Evolutionary conservation across 2,888 invertebrate species (phyloP).

Genomic region (Vannuccia rotundouncinata): DNA sequence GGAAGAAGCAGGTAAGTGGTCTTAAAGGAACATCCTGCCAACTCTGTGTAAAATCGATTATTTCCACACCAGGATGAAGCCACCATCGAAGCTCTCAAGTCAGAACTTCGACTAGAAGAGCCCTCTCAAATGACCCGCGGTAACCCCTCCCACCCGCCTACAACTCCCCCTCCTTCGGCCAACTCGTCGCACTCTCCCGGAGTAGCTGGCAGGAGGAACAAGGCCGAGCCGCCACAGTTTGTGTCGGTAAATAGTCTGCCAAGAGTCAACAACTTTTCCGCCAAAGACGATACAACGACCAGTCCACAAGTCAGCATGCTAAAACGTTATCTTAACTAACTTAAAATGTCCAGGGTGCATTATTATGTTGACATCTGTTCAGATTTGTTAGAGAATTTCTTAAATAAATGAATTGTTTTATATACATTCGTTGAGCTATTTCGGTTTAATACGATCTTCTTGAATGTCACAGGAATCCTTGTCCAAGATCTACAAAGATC

Average conservation of each 20-base stretch:
- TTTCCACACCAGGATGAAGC: slow-evolving; percentile 9
- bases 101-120: not conserved
- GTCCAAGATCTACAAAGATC: not conserved
- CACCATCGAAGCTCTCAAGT: slow-evolving; percentile 33
- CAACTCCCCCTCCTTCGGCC: not conserved
- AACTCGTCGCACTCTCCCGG: not conserved
- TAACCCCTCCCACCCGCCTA: not conserved
- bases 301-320: slow-evolving; percentile 28
- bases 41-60: too few relatives aligned
- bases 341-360: not conserved
- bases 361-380: not conserved
- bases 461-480: too few relatives aligned
- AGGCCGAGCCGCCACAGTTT: slow-evolving; percentile 13
- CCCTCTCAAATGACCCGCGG: not conserved
- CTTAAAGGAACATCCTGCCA: too few relatives aligned
- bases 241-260: slow-evolving; percentile 34
- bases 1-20: not conserved
- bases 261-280: slow-evolving; percentile 35
- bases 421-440: too few relatives aligned
- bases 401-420: not conserved
- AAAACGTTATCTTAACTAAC: too few relatives aligned
- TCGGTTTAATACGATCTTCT: too few relatives aligned
- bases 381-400: not conserved
- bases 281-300: slow-evolving; percentile 35
- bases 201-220: not conserved